Base-by-base conservation (phyloP, 2,888 invertebrate genomes). In the Mesorhabditis spiculigera region DNA sequence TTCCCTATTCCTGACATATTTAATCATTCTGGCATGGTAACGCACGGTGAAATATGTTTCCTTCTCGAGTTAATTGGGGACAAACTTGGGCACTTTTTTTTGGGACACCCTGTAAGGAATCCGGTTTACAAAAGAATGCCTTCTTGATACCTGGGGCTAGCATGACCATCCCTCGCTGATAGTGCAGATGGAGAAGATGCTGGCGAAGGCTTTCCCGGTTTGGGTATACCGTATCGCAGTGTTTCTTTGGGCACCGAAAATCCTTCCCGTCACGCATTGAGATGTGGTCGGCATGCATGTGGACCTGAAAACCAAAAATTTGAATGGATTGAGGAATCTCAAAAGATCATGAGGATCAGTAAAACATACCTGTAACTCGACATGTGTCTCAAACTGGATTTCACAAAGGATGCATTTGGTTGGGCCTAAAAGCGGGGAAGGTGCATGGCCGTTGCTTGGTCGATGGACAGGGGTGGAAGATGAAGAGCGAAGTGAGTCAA, bases 231-330 rank as follows among this genome's bases (percentile, higher is more conserved):
- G 74, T 73, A 5, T 73, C 79, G 45, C 82, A 82, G 62, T 69
- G 62, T n/a, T 65, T 71, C 43, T 74, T 62, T 5, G 85, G 84
- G 68, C 85, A 85, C 45, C 71, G 71, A 67, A 75, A 82, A 68
- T 84, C 80, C 43, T 75, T 78, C 10, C 85, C 85, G 67, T 85
- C 85, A 28, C 77, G 74, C 71, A 84, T 78, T 16, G 71, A 63
- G 43, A 85, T 71, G 73, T 85, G 85, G 68, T 86, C 85, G 16
- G 83, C 77, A 63, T 83, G 81, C 28, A 83, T 65, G 67, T 85
- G 85, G 5, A 83, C 75, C 73, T 79, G 28, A 28, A 28, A 28
- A 28, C 28, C 28, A 28, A 28, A 28, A 28, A 28, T 28, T 28
- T 28, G 28, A 28, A 28, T 28, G 1, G 28, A 28, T 28, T 28